Conservation (phyloP, 2,797 vertebrate genomes). For the Sebastolobus altivelis region DNA sequence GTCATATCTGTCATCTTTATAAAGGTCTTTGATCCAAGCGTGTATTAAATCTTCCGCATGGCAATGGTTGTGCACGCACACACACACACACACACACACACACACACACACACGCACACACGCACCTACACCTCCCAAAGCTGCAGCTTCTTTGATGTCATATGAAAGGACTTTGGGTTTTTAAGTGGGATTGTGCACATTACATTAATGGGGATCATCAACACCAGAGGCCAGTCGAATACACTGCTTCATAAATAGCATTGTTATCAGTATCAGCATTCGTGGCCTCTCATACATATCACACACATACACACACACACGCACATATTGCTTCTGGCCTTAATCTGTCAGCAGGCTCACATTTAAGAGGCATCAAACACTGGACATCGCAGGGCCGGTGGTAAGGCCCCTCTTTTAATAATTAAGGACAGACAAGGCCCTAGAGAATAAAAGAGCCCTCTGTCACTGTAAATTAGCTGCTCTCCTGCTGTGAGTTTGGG, state of each 20-base stretch:
- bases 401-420: conserved; percentile 89
- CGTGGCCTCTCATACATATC: conserved; percentile 79
- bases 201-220: conserved; percentile 66
- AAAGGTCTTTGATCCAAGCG: conserved; percentile 65
- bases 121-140: conserved; percentile 40
- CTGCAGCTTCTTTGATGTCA: conserved; percentile 69
- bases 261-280: conserved; percentile 86
- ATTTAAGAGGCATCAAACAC: conserved; percentile 91
- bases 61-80: conserved; percentile 19
- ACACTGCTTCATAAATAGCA: conserved; percentile 80
- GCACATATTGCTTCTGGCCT: conserved; percentile 73
- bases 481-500: conserved; percentile 78
- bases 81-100: conserved; percentile 10
- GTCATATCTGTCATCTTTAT: conserved; percentile 61
- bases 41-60: conserved; percentile 55
- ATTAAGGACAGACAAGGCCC: conserved; percentile 89
- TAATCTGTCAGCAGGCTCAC: conserved; percentile 90
- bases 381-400: conserved; percentile 78
- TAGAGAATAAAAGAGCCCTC: conserved; percentile 88
- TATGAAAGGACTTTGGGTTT: conserved; percentile 60
- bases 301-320: conserved; percentile 32
- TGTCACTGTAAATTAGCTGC: conserved; percentile 90
- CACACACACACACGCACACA: conserved; percentile 8
- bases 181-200: conserved; percentile 64
- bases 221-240: conserved; percentile 68